Evolutionary conservation across 1,140 invertebrate genomes (phyloP).

Genomic region (Chionoecetes opilio): DNA sequence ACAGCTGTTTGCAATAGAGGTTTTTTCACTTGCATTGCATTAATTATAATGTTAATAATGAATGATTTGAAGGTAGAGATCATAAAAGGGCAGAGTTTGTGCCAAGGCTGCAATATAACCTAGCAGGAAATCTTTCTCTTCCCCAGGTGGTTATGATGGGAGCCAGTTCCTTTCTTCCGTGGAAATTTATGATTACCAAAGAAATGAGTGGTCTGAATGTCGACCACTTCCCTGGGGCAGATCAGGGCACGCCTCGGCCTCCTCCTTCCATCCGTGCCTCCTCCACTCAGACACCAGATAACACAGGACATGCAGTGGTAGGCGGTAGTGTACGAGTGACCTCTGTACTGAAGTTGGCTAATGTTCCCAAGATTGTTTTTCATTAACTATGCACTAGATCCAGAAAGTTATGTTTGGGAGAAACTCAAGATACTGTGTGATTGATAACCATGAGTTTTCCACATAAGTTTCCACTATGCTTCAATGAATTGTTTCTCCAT

Average conservation of each 20-base stretch:
- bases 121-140: background rate
- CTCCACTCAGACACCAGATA: conserved; percentile 81
- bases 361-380: background rate
- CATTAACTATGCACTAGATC: background rate
- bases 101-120: too few relatives aligned
- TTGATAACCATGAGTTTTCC: too few relatives aligned
- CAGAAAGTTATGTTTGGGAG: background rate
- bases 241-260: conserved; percentile 95
- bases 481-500: too few relatives aligned
- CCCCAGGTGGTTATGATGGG: conserved; percentile 93
- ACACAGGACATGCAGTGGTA: conserved; percentile 51
- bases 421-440: too few relatives aligned
- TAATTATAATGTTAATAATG: too few relatives aligned
- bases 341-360: background rate
- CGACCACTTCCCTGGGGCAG: conserved; percentile 92
- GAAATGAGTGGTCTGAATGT: conserved; percentile 90
- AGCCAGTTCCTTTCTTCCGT: conserved; percentile 90
- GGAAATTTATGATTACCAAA: conserved; percentile 92
- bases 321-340: background rate
- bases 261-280: conserved; percentile 87
- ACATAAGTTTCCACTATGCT: too few relatives aligned
- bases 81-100: too few relatives aligned
- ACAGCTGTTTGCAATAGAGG: too few relatives aligned
- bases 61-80: too few relatives aligned
- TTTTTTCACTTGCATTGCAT: too few relatives aligned